phyloP scores from a whole-genome alignment of 2,888 invertebrate genomes.

The Heliconius erato region DNA sequence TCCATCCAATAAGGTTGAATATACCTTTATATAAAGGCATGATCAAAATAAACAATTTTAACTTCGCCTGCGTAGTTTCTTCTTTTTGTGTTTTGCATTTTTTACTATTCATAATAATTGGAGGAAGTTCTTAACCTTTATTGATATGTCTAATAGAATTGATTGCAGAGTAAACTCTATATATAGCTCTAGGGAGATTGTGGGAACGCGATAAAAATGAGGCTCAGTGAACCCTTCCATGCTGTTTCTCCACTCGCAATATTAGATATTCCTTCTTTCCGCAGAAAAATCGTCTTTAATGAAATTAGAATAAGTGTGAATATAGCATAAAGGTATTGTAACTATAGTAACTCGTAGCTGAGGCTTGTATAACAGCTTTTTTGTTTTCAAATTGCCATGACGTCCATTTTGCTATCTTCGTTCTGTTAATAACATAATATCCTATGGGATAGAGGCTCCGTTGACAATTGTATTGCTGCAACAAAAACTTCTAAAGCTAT shows the following conservation, averaged over 20 bases:
- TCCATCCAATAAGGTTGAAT: not conserved
- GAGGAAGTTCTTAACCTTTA: slow-evolving; percentile 37
- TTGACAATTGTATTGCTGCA: not conserved
- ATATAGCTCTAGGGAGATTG: slow-evolving; percentile 58
- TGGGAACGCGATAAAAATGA: slow-evolving; percentile 65
- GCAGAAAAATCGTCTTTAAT: slow-evolving; percentile 30
- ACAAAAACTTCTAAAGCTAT: not conserved
- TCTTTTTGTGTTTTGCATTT: slow-evolving; percentile 5
- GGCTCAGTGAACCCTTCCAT: slow-evolving; percentile 75
- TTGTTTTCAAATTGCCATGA: slow-evolving; percentile 49
- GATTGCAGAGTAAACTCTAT: slow-evolving; percentile 70
- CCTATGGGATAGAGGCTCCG: not conserved
- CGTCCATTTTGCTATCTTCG: slow-evolving; percentile 58
- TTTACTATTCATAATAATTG: slow-evolving; percentile 31
- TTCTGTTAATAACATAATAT: slow-evolving; percentile 53
- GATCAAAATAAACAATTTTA: slow-evolving; percentile 19
- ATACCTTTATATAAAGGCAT: not conserved
- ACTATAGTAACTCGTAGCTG: not conserved
- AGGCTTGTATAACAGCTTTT: slow-evolving; percentile 44
- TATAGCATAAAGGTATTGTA: slow-evolving; percentile 19
- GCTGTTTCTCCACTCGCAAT: slow-evolving; percentile 64
- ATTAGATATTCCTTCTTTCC: slow-evolving; percentile 9
- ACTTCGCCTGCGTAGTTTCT: slow-evolving; percentile 17
- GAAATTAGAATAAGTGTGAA: slow-evolving; percentile 24
- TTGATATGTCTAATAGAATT: slow-evolving; percentile 57